These are phyloP conservation scores for Grallaria varia DNA, from an alignment of 2,113 vertebrate species.

Conservation along the genomic window DNA sequence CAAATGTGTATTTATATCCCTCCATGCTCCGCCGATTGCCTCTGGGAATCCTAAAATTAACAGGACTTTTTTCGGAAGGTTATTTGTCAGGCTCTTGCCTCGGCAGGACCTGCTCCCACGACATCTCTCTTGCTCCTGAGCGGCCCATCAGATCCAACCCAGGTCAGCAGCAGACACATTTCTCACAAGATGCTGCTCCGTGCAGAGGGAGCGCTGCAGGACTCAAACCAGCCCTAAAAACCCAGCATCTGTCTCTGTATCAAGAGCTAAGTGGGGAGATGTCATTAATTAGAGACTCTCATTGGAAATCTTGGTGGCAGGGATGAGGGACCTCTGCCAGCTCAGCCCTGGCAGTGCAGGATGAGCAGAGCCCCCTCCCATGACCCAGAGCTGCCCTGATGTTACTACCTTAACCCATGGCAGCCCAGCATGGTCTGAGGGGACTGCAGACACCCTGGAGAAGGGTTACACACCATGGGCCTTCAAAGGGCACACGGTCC, in stretches of 20 bases:
- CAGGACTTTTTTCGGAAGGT: neutral
- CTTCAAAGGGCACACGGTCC: neutral
- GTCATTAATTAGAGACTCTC: slow-evolving; percentile 2
- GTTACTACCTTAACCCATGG: fast-evolving
- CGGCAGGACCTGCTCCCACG: neutral
- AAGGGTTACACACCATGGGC: fast-evolving
- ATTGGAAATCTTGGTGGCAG: neutral
- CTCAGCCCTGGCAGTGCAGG: neutral
- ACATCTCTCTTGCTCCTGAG: fast-evolving
- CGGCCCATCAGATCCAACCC: fast-evolving
- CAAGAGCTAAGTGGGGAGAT: neutral
- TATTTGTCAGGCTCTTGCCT: neutral
- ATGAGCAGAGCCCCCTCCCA: neutral
- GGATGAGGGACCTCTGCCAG: neutral
- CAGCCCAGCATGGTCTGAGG: fast-evolving
- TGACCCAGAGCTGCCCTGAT: neutral
- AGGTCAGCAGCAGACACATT: neutral
- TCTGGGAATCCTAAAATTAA: neutral
- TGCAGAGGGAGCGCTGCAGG: neutral
- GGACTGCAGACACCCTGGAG: fast-evolving
- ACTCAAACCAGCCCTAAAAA: slow-evolving; percentile 11
- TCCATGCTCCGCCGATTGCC: neutral
- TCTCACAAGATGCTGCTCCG: neutral
- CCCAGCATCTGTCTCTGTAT: neutral
- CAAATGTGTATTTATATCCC: neutral